These are phyloP conservation scores for Ictidomys tridecemlineatus DNA, from an alignment of 2,113 vertebrate genomes.

Conservation along the genomic window DNA sequence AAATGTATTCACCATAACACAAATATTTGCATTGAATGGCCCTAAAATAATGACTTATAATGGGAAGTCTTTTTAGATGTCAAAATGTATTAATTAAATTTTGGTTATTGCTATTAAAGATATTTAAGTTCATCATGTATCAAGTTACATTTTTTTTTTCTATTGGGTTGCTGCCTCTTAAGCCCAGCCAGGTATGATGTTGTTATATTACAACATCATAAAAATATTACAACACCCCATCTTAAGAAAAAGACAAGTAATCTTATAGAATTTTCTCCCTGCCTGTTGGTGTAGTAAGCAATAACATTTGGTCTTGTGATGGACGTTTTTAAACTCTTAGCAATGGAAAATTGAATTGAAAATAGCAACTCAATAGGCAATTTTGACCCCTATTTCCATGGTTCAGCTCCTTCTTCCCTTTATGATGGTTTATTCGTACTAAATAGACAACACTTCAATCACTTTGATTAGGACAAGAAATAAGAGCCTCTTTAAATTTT, in stretches of 20 bases:
- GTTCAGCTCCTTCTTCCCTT: background rate
- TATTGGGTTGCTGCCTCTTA: background rate
- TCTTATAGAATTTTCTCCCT: constrained; percentile 22
- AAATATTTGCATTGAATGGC: background rate
- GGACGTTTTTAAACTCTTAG: constrained; percentile 49
- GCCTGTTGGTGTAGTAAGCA: background rate
- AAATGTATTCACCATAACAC: background rate
- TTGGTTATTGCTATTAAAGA: background rate
- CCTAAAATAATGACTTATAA: background rate
- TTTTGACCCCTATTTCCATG: background rate
- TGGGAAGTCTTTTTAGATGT: background rate
- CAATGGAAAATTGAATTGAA: constrained; percentile 45
- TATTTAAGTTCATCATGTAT: background rate
- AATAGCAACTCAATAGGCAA: background rate
- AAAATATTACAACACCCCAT: background rate
- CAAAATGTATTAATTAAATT: background rate
- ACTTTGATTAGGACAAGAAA: constrained; percentile 24
- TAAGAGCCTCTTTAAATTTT: background rate
- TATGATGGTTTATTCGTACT: background rate
- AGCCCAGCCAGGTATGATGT: background rate
- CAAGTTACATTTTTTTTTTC: background rate
- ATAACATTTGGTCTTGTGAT: background rate
- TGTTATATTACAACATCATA: background rate
- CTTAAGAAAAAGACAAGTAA: background rate
- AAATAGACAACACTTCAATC: background rate